Conservation (phyloP, 2,888 invertebrate species). For the Epinotia demarniana region DNA sequence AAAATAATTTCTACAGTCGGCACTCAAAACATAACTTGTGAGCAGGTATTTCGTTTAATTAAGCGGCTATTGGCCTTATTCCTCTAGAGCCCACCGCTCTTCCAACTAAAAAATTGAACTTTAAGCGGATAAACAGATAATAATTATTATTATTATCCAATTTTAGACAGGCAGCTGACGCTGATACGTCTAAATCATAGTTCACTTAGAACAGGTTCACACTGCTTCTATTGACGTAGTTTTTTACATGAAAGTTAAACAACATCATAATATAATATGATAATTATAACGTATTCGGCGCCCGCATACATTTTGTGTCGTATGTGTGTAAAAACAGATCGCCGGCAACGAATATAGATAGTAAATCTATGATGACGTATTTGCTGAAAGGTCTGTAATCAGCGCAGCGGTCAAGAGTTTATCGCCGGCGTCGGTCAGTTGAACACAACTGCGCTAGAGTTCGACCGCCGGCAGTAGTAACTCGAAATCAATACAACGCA, state of each 20-base stretch:
- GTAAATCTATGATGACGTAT: slow-evolving; percentile 36
- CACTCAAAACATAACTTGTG: neutral
- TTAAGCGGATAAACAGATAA: neutral
- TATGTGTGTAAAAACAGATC: neutral
- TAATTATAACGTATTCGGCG: too few relatives aligned
- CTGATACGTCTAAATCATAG: too few relatives aligned
- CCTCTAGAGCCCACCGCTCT: slow-evolving; percentile 56
- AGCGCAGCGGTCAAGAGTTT: slow-evolving; percentile 69
- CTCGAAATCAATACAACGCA: slow-evolving; percentile 51
- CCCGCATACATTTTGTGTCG: neutral
- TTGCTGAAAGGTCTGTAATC: slow-evolving; percentile 52
- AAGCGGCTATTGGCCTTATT: slow-evolving; percentile 29
- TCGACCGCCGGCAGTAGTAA: slow-evolving; percentile 53
- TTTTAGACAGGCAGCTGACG: too few relatives aligned
- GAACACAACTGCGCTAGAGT: slow-evolving; percentile 53
- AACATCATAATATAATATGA: neutral
- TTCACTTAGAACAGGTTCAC: too few relatives aligned
- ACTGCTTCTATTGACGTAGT: neutral
- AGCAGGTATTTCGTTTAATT: neutral
- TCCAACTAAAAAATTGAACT: slow-evolving; percentile 42
- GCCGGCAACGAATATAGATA: neutral
- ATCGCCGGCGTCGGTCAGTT: slow-evolving; percentile 70
- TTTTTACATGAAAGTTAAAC: neutral
- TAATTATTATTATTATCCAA: too few relatives aligned
- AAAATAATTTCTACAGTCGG: neutral